These are phyloP conservation scores for Eristalis pertinax DNA, from an alignment of 2,888 invertebrate genomes.

Conservation along the genomic window DNA sequence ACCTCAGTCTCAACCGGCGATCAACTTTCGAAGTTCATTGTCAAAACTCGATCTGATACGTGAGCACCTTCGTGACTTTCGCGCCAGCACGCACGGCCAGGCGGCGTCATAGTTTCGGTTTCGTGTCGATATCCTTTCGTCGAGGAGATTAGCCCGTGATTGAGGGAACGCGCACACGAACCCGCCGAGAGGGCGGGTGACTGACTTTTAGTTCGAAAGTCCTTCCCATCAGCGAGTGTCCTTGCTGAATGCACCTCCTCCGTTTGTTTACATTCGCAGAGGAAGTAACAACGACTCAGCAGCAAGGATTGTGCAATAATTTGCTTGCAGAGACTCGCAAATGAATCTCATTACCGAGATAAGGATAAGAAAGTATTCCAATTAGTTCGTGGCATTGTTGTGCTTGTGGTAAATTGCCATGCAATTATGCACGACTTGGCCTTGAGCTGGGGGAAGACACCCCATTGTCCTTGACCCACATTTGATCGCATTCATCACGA, in stretches of 20 bases:
- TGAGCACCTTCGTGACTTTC: background rate
- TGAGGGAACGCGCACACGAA: background rate
- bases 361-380: conserved; percentile 17
- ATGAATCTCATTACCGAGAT: conserved; percentile 41
- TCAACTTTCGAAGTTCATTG: background rate
- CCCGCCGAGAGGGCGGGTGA: background rate
- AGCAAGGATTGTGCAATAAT: conserved; percentile 36
- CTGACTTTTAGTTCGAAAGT: background rate
- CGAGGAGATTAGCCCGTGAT: background rate
- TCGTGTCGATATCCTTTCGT: background rate
- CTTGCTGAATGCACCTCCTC: background rate
- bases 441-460: too few relatives aligned
- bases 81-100: background rate
- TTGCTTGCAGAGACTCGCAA: conserved; percentile 27
- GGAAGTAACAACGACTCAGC: background rate
- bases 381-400: conserved; percentile 30
- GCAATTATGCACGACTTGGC: conserved; percentile 20
- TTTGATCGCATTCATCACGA: background rate
- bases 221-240: background rate
- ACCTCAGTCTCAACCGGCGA: background rate
- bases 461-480: background rate
- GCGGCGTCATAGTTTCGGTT: background rate
- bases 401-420: background rate
- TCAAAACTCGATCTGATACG: background rate
- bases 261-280: background rate